Percentiles rank a stretch among this genome's conserved stretches.
These are phyloP conservation scores for Probosciger aterrimus DNA, from an alignment of 2,113 vertebrate species.

Conservation along the genomic window DNA sequence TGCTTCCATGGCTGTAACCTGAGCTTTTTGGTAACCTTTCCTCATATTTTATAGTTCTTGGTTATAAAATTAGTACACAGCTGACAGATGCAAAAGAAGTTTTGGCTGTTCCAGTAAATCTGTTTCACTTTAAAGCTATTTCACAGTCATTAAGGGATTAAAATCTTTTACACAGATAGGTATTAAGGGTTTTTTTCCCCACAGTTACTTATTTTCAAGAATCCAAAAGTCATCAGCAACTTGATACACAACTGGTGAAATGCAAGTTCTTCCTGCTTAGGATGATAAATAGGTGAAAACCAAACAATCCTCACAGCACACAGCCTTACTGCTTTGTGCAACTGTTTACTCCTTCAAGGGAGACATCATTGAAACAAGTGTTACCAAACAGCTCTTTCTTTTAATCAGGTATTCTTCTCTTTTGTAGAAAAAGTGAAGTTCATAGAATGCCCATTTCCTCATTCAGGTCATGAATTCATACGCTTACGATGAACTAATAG, in stretches of 20 bases:
- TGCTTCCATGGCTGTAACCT: neutral
- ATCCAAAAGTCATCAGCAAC: neutral
- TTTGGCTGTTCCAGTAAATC: neutral
- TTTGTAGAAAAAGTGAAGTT: neutral
- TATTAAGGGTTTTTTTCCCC: neutral
- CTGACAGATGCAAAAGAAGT: neutral
- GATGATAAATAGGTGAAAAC: neutral
- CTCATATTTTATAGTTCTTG: neutral
- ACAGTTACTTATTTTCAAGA: neutral
- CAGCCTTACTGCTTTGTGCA: neutral
- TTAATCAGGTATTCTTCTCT: neutral
- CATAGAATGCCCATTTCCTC: neutral
- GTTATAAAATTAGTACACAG: neutral
- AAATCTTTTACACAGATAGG: neutral
- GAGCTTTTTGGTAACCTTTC: neutral
- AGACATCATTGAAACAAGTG: neutral
- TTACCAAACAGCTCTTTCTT: neutral
- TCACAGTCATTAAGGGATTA: neutral
- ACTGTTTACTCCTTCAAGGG: neutral
- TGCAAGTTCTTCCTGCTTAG: neutral
- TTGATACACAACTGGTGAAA: neutral
- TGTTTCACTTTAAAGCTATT: neutral
- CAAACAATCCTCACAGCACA: neutral
- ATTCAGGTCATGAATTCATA: neutral
- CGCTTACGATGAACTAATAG: neutral